Evolutionary conservation across 2,113 vertebrate species (phyloP).

Genomic region (Ptilonorhynchus violaceus): DNA sequence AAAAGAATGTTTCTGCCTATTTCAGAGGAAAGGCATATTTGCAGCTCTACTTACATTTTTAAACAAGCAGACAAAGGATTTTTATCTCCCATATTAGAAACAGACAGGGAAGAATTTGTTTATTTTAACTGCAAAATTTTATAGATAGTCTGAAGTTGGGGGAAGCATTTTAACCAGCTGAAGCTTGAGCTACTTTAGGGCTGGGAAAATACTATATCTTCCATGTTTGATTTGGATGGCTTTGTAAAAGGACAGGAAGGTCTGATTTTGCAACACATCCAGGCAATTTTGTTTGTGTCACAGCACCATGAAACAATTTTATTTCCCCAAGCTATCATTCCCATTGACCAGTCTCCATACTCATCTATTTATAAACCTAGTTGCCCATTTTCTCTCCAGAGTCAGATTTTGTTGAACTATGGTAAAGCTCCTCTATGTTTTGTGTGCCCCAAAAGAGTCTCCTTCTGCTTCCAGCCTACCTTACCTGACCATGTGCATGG

Average conservation of each 20-base stretch:
- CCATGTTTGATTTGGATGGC: background rate
- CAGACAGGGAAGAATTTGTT: conserved; percentile 27
- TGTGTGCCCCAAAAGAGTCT: background rate
- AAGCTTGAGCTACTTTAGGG: background rate
- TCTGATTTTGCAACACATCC: background rate
- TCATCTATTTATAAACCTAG: background rate
- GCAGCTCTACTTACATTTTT: background rate
- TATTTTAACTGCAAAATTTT: conserved; percentile 11
- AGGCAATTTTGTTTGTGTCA: background rate
- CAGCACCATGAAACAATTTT: background rate
- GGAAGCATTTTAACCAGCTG: conserved; percentile 12
- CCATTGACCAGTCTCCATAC: background rate
- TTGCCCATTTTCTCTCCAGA: background rate
- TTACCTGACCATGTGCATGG: background rate
- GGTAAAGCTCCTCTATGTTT: background rate
- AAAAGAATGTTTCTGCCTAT: background rate
- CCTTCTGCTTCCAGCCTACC: background rate
- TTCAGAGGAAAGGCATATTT: background rate
- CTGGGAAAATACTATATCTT: conserved; percentile 16
- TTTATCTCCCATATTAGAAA: background rate
- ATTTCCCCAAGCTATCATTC: background rate
- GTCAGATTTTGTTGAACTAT: background rate
- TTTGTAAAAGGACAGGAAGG: background rate
- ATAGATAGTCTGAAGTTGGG: background rate
- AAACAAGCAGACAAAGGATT: background rate